Conservation (phyloP, 2,888 invertebrate genomes). For the Philhelius pedissequus region DNA sequence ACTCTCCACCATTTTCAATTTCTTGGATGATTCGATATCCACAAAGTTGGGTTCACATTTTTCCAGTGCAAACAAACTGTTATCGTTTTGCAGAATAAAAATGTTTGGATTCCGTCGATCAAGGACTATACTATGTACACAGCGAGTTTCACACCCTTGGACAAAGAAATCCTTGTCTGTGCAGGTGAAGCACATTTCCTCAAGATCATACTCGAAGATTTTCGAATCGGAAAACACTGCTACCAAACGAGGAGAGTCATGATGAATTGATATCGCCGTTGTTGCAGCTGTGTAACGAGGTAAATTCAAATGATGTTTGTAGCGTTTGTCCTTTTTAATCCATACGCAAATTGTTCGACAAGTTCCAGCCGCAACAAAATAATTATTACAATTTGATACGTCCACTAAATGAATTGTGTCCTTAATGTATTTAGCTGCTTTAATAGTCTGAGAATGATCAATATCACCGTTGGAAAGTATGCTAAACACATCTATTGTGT, state of each 20-base stretch:
- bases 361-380: constrained; percentile 85
- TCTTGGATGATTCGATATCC: constrained; percentile 79
- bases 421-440: constrained; percentile 79
- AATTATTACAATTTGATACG: constrained; percentile 81
- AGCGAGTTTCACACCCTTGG: constrained; percentile 78
- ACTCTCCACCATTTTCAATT: not conserved
- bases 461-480: constrained; percentile 75
- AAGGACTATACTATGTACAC: constrained; percentile 82
- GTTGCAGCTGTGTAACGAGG: constrained; percentile 86
- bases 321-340: constrained; percentile 78
- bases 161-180: constrained; percentile 79
- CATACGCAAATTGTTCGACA: constrained; percentile 85
- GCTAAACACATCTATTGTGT: constrained; percentile 78
- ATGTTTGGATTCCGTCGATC: constrained; percentile 83
- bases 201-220: constrained; percentile 88
- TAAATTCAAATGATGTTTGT: constrained; percentile 81
- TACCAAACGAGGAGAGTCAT: constrained; percentile 82
- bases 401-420: constrained; percentile 80
- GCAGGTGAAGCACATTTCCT: constrained; percentile 82
- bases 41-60: constrained; percentile 55
- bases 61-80: constrained; percentile 79
- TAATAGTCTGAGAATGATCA: constrained; percentile 76
- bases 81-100: constrained; percentile 87
- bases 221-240: constrained; percentile 89
- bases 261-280: constrained; percentile 86